Base-by-base conservation (phyloP, 2,888 invertebrate genomes). In the Salpingus planirostris region DNA sequence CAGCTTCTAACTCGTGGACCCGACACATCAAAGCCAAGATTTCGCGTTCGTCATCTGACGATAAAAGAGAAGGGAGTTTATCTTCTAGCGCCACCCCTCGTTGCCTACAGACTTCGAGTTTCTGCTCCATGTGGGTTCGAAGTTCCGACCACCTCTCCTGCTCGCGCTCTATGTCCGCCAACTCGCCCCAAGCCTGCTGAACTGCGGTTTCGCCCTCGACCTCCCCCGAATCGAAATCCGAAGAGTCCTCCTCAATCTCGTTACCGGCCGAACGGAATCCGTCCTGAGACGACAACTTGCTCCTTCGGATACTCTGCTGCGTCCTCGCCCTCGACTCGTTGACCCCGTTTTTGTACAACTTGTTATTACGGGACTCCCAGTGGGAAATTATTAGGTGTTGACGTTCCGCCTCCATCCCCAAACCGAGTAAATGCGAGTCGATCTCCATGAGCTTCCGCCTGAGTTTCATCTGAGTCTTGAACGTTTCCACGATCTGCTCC, bases 1-100 rank as follows among this genome's bases (percentile, higher is more conserved):
- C 90, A 0, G 93, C 91, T 66, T 95, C 95, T 33, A 93, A 69
- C 64, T 92, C 89, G 59, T 95, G 93, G 21, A 95, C 91, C 45
- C 88, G 77, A 54, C 91, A 87, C 60, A 96, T 79, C 27, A 96
- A 68, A 12, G 85, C 80, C 36, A 90, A 64, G 33, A 95, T 77
- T 59, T 96, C 95, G 23, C 87, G 73, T 65, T 96, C 93, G 44
- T 93, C 90, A 30, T 88, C 85, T 39, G 85, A 87, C 55, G 80
- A 85, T 31, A 91, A 78, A 31, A 84, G 74, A 30, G 81, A 82
- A 2, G 92, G 89, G 37, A 93, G 67, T 67, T 86, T 85, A 71
- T 91, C 88, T 63, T 92, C 91, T 15, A 91, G 67, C 47, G 77
- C 73, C 13, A 81, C 80, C 4, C 89, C 88, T 36, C 82, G 73